These are phyloP conservation scores for Macaria notata DNA, from an alignment of 2,888 invertebrate genomes.

Conservation along the genomic window DNA sequence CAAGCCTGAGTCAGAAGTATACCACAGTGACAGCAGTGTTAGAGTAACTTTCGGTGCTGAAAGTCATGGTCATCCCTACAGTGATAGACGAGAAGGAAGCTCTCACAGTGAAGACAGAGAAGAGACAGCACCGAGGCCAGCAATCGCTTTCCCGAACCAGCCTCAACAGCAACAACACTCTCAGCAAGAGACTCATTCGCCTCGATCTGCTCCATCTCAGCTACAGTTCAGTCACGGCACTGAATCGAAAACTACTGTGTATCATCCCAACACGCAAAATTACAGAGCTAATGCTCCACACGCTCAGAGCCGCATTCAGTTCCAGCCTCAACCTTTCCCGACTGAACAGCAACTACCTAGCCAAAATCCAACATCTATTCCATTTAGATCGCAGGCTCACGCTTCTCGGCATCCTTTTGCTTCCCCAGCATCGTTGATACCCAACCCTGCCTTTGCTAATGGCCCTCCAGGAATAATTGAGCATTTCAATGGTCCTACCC, in stretches of 20 bases:
- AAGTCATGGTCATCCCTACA: slow-evolving; percentile 73
- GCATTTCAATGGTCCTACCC: slow-evolving; percentile 56
- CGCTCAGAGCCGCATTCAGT: slow-evolving; percentile 74
- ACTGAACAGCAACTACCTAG: slow-evolving; percentile 73
- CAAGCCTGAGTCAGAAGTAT: slow-evolving; percentile 92
- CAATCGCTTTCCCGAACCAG: slow-evolving; percentile 79
- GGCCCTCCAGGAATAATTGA: slow-evolving; percentile 54
- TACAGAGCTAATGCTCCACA: slow-evolving; percentile 58
- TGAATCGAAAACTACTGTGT: slow-evolving; percentile 45
- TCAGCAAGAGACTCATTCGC: slow-evolving; percentile 41
- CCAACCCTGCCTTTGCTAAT: slow-evolving; percentile 56
- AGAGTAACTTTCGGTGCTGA: slow-evolving; percentile 91
- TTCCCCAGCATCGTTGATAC: slow-evolving; percentile 51
- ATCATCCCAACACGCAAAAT: slow-evolving; percentile 47
- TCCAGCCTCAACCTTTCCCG: slow-evolving; percentile 65
- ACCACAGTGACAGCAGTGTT: slow-evolving; percentile 90
- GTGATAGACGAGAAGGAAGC: slow-evolving; percentile 61
- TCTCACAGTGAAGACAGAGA: slow-evolving; percentile 71
- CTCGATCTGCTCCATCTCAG: slow-evolving; percentile 54
- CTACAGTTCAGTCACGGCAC: slow-evolving; percentile 49
- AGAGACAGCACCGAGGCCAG: slow-evolving; percentile 85
- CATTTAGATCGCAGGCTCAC: slow-evolving; percentile 63
- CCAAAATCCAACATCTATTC: slow-evolving; percentile 64
- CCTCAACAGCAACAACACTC: slow-evolving; percentile 50
- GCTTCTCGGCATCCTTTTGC: slow-evolving; percentile 60